A percentile compares a stretch with the other conserved stretches of the same genome.
Conservation (phyloP, 2,797 vertebrate genomes). For the Phylloscopus collybita region DNA sequence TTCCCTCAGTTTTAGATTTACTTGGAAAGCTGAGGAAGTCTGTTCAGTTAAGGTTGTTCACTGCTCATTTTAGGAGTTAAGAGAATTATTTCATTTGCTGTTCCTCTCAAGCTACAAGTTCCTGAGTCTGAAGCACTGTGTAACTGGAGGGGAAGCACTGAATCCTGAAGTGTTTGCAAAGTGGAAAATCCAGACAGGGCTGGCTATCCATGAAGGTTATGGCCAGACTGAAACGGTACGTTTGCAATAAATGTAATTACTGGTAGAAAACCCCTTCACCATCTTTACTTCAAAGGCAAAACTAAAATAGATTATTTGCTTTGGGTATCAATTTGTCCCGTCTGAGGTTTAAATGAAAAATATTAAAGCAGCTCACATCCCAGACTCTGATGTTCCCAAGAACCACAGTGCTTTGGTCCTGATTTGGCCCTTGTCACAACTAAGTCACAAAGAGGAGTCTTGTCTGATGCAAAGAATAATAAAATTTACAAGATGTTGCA, state of each 20-base stretch:
- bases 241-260: background rate
- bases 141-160: conserved; percentile 82
- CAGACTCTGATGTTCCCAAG: background rate
- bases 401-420: background rate
- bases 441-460: background rate
- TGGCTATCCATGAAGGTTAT: conserved; percentile 85
- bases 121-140: conserved; percentile 78
- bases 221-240: conserved; percentile 86
- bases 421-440: background rate
- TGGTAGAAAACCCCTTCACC: background rate
- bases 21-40: background rate
- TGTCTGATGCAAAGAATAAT: background rate
- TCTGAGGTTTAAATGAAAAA: background rate
- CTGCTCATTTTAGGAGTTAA: background rate
- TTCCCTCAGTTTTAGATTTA: too few relatives aligned
- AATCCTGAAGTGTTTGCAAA: conserved; percentile 81
- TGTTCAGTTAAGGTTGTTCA: background rate
- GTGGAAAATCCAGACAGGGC: conserved; percentile 81
- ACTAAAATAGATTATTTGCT: background rate
- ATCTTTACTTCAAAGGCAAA: background rate
- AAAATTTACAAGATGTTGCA: background rate
- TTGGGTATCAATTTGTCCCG: background rate
- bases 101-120: conserved; percentile 78
- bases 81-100: background rate
- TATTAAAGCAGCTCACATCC: background rate